Evolutionary conservation across 1,140 invertebrate species (phyloP), one percentile per base, ranked within the genome.

Genomic region (Colletes latitarsis): DNA sequence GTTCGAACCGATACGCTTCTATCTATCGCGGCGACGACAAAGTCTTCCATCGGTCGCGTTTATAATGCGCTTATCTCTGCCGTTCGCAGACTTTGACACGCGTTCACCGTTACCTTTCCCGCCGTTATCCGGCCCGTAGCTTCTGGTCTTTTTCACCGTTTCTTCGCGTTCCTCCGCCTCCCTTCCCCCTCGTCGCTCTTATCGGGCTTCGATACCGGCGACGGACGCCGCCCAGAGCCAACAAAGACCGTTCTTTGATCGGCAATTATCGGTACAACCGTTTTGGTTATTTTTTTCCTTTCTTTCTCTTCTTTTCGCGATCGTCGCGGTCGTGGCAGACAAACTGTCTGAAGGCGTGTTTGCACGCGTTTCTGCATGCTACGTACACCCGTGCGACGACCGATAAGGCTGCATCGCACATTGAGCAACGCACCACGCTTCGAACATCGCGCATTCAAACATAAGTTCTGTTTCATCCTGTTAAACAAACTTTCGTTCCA

Each of bases 271-370:
- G 30, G 17, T 3, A 17, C 3, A 2, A 0, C 14, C 30, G 6
- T 19, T 55, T 69, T 55, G 39, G 39, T 69, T 46, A 6, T 46
- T 46, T 46, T 30, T 30, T 30, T 30, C 30, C 30, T 30, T 30
- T 30, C 30, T 30, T 30, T 30, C 30, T 30, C 30, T 46, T 3
- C 8, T n/a, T 14, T 21, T 41, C 39, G 17, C 55, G 55, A 57
- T 17, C 55, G 8, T 57, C 53, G 1, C 53, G 53, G 5, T 41
- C 39, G 62, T 8, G 21, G 67, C 21, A 55, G 68, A 70, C 68
- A 70, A n/a, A 70, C 68, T 57, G 68, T 70, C 68, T 70, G 49
- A 21, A 53, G 6, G 15, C 17, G 52, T 70, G 68, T 70, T 70
- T 70, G 19, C 68, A 52, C 30, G 10, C 39, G 15, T 57, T n/a